Percentiles rank a stretch among this genome's conserved stretches.
These are phyloP conservation scores for Pseudachorutes palmiensis DNA, from an alignment of 1,140 invertebrate genomes.

Conservation along the genomic window DNA sequence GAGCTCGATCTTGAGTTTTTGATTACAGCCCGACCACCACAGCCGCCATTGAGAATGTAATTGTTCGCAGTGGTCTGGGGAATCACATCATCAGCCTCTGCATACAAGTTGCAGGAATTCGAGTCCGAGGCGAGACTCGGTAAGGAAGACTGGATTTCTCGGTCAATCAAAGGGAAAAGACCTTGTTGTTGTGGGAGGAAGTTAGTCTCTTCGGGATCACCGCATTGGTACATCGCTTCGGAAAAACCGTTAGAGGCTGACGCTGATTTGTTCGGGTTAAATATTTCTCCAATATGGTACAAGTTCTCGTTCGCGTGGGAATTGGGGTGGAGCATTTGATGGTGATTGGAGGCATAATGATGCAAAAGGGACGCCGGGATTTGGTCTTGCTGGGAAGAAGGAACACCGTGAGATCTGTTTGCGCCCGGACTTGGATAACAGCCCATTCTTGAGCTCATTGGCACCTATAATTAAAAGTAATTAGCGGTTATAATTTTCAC, in stretches of 20 bases:
- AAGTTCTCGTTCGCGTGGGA: conserved; percentile 41
- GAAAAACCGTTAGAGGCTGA: conserved; percentile 35
- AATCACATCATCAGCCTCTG: conserved; percentile 37
- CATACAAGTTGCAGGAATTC: conserved; percentile 38
- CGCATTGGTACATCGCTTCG: conserved; percentile 47
- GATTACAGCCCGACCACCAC: conserved; percentile 19
- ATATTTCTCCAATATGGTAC: conserved; percentile 44
- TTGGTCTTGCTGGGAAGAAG: conserved; percentile 25
- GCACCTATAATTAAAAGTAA: conserved; percentile 26
- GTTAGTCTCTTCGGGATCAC: conserved; percentile 38
- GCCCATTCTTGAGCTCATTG: conserved; percentile 33
- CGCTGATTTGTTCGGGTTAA: conserved; percentile 41
- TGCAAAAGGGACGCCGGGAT: conserved; percentile 25
- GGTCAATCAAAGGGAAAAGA: conserved; percentile 42
- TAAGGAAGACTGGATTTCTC: conserved; percentile 47
- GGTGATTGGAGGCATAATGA: conserved; percentile 37
- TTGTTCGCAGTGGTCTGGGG: conserved; percentile 22
- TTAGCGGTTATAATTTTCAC: neutral
- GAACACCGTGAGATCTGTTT: conserved; percentile 37
- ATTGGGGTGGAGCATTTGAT: conserved; percentile 20
- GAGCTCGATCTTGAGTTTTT: conserved; percentile 37
- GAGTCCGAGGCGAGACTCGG: conserved; percentile 42
- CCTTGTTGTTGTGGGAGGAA: conserved; percentile 32
- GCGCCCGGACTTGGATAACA: conserved; percentile 35
- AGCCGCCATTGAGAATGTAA: conserved; percentile 26